phyloP scores from a whole-genome alignment of 2,797 vertebrate genomes.

The Leuciscus waleckii region DNA sequence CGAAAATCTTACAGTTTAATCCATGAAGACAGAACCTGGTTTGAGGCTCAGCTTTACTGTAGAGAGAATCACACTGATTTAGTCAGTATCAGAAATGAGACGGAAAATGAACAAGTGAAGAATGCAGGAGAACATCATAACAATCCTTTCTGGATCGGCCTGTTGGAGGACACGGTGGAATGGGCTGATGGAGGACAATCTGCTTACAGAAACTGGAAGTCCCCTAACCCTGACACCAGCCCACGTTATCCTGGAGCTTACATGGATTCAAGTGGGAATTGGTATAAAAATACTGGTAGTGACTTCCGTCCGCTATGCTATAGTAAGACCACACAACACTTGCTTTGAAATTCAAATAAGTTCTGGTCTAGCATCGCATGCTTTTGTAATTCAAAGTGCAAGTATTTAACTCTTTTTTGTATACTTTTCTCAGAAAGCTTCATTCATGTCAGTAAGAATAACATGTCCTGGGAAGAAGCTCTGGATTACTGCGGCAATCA shows the following conservation, averaged over 20 bases:
- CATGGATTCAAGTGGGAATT: fast-evolving
- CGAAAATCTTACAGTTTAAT: not conserved
- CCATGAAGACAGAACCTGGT: conserved; percentile 50
- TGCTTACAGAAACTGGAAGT: conserved; percentile 38
- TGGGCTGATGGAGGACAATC: conserved; percentile 59
- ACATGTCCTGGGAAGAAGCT: conserved; percentile 52
- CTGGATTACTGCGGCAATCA: conserved; percentile 59
- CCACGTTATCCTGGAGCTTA: fast-evolving
- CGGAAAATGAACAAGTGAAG: fast-evolving
- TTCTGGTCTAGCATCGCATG: not conserved
- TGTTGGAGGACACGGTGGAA: conserved; percentile 42
- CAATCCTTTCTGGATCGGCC: conserved; percentile 68
- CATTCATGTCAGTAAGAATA: fast-evolving
- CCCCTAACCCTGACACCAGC: fast-evolving
- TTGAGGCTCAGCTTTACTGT: conserved; percentile 66
- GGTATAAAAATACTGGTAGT: fast-evolving
- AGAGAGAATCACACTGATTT: conserved; percentile 44
- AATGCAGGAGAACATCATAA: fast-evolving
- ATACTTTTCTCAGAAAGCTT: not conserved
- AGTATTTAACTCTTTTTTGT: not conserved
- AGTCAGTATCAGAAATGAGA: conserved; percentile 2
- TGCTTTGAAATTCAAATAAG: not conserved
- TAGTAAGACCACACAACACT: not conserved
- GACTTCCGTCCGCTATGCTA: not conserved
- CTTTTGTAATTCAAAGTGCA: not conserved